Percentiles rank a stretch among this genome's conserved stretches.
These are phyloP conservation scores for Tanypteryx hageni DNA, from an alignment of 2,888 invertebrate genomes.

Conservation along the genomic window DNA sequence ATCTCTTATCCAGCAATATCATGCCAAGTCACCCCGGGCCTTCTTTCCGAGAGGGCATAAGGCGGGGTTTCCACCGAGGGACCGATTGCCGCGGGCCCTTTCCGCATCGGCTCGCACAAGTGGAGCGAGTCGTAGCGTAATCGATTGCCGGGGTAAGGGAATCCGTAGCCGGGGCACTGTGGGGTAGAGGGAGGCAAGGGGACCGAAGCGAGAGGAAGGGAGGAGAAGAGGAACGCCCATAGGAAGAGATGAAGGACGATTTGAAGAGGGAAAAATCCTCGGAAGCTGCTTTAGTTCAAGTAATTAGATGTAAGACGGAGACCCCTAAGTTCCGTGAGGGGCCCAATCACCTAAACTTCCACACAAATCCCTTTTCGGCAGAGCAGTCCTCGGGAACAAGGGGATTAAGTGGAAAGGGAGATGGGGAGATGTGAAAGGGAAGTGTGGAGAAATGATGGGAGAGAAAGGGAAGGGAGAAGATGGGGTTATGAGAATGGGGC, in stretches of 20 bases:
- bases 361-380: conserved; percentile 59
- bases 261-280: conserved; percentile 56
- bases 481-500: not conserved
- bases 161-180: conserved; percentile 38
- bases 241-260: conserved; percentile 31
- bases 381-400: conserved; percentile 54
- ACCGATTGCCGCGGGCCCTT: conserved; percentile 47
- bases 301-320: conserved; percentile 64
- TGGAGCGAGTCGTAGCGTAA: conserved; percentile 49
- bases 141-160: conserved; percentile 46
- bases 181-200: not conserved
- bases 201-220: not conserved
- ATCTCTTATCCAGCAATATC: no score
- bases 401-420: not conserved
- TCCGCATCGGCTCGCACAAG: conserved; percentile 56
- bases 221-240: not conserved
- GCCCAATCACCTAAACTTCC: conserved; percentile 63
- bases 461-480: not conserved
- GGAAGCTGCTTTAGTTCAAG: conserved; percentile 58
- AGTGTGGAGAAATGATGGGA: conserved; percentile 26
- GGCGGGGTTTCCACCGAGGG: conserved; percentile 26
- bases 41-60: not conserved
- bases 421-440: not conserved
- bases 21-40: not conserved
- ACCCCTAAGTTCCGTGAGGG: conserved; percentile 58